Evolutionary conservation across 2,797 vertebrate species (phyloP).

Genomic region (Staurois parvus): DNA sequence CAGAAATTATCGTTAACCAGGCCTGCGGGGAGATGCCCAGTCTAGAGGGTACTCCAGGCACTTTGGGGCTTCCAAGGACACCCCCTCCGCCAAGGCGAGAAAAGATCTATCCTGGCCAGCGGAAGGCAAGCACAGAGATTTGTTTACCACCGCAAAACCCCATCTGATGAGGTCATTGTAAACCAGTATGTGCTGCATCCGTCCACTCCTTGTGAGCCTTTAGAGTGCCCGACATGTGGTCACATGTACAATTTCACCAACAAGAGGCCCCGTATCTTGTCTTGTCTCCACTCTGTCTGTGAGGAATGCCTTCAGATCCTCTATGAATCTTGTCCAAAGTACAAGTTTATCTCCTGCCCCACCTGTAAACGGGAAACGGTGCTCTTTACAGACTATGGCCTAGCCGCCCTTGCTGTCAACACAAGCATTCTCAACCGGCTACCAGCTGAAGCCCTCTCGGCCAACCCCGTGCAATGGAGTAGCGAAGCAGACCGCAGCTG

Average conservation of each 20-base stretch:
- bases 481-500: slow-evolving; percentile 96
- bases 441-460: slow-evolving; percentile 84
- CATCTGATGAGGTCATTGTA: slow-evolving; percentile 91
- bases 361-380: slow-evolving; percentile 96
- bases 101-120: slow-evolving; percentile 80
- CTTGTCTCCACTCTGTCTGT: slow-evolving; percentile 97
- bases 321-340: slow-evolving; percentile 98
- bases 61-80: slow-evolving; percentile 74
- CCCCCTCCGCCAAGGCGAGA: slow-evolving; percentile 79
- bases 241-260: slow-evolving; percentile 96
- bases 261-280: slow-evolving; percentile 95
- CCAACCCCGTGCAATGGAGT: slow-evolving; percentile 92
- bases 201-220: slow-evolving; percentile 89
- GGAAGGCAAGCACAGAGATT: slow-evolving; percentile 88
- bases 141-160: slow-evolving; percentile 92
- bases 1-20: slow-evolving; percentile 97
- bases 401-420: slow-evolving; percentile 96
- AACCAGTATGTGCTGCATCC: slow-evolving; percentile 95
- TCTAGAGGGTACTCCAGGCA: slow-evolving; percentile 72
- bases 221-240: slow-evolving; percentile 96
- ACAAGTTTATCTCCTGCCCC: slow-evolving; percentile 99
- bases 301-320: slow-evolving; percentile 99
- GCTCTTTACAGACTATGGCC: slow-evolving; percentile 97
- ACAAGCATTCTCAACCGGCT: slow-evolving; percentile 97
- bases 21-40: slow-evolving; percentile 90